Evolutionary conservation across 2,113 vertebrate species (phyloP).

Genomic region (Engystomops pustulosus): DNA sequence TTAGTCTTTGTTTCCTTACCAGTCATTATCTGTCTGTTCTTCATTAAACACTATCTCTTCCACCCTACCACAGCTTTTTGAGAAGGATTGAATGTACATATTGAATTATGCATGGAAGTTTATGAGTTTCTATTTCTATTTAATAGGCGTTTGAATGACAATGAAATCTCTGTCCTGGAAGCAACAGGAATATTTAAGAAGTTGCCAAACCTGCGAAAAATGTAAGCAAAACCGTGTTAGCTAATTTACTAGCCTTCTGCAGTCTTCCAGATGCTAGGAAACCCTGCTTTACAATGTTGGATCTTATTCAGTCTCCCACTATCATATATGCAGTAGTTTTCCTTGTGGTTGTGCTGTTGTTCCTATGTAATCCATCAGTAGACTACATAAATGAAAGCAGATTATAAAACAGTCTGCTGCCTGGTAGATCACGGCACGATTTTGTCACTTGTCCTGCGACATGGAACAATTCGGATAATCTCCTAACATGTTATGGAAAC

Average conservation of each 20-base stretch:
- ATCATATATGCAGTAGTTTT: not conserved
- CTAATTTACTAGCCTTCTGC: constrained; percentile 9
- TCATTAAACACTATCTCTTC: constrained; percentile 1
- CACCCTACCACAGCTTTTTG: constrained; percentile 3
- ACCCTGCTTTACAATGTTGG: not conserved
- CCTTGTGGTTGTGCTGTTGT: too few species aligned
- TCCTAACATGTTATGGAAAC: too few species aligned
- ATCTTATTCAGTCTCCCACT: not conserved
- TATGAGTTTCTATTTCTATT: constrained; percentile 54
- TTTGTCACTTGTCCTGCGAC: not conserved
- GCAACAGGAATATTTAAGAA: constrained; percentile 97
- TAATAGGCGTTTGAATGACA: constrained; percentile 92
- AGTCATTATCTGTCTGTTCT: constrained; percentile 1
- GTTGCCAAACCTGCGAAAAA: constrained; percentile 95
- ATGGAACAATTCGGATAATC: not conserved
- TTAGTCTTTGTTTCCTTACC: not conserved
- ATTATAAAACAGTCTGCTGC: not conserved
- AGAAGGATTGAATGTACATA: constrained; percentile 18
- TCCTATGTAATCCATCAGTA: too few species aligned
- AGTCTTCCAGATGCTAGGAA: constrained; percentile 17
- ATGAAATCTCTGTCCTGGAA: constrained; percentile 95
- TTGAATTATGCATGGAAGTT: constrained; percentile 47
- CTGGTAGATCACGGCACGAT: not conserved
- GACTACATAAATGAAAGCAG: not conserved
- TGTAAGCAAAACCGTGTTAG: constrained; percentile 79